Conservation (phyloP, 1,140 invertebrate species). For the Temnothorax curvispinosus region DNA sequence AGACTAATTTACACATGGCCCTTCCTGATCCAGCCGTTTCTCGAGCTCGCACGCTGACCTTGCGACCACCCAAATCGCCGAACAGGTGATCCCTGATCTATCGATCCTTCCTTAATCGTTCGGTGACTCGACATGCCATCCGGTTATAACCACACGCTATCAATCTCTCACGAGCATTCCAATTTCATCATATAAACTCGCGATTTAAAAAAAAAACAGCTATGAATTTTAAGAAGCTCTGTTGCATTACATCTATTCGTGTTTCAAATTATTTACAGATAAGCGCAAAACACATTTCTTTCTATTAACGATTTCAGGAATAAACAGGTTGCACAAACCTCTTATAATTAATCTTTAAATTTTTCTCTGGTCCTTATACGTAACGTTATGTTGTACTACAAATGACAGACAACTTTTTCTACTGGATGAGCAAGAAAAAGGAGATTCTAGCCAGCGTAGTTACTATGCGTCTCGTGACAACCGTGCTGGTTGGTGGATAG, state of each 20-base stretch:
- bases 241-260: background rate
- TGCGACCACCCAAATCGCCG: conserved; percentile 29
- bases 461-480: conserved; percentile 34
- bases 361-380: background rate
- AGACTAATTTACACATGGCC: conserved; percentile 68
- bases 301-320: background rate
- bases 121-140: no score
- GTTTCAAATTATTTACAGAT: background rate
- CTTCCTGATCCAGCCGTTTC: conserved; percentile 60
- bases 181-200: background rate
- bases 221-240: background rate
- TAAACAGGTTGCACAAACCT: background rate
- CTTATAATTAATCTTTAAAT: background rate
- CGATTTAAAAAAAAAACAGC: background rate
- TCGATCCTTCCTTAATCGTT: background rate
- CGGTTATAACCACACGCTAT: background rate
- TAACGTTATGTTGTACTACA: background rate
- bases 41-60: conserved; percentile 55
- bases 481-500: conserved; percentile 63
- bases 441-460: background rate
- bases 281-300: background rate
- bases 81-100: background rate
- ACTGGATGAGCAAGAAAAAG: background rate
- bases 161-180: background rate
- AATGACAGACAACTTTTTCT: background rate